phyloP scores from a whole-genome alignment of 2,113 vertebrate species.

The Pardalotus punctatus region DNA sequence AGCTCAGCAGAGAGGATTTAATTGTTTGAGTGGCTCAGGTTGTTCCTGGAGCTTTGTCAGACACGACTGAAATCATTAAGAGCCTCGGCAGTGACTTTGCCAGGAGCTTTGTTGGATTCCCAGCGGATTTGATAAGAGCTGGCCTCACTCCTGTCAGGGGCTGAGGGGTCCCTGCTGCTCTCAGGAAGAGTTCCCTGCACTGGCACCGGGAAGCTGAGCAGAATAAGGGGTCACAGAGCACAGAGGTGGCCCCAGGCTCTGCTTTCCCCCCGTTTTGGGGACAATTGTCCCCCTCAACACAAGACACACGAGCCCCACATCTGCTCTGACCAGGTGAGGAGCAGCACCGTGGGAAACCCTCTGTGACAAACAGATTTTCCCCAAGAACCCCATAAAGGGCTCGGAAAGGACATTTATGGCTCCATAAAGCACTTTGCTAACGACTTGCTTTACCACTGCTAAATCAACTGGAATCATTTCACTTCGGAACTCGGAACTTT shows the following conservation, averaged over 20 bases:
- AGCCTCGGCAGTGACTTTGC: neutral
- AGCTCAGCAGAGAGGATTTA: neutral
- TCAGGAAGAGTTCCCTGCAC: fast-evolving
- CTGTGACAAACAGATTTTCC: neutral
- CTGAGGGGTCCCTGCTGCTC: neutral
- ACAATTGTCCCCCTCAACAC: fast-evolving
- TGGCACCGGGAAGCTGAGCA: neutral
- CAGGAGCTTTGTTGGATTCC: neutral
- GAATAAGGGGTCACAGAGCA: fast-evolving
- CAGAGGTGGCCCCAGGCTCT: fast-evolving
- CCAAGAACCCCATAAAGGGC: neutral
- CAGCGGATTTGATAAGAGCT: neutral
- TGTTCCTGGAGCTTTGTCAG: neutral
- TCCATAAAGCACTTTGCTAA: conserved; percentile 42
- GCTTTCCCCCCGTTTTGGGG: neutral
- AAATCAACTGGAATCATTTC: neutral
- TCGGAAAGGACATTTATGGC: conserved; percentile 17
- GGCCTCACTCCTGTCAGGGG: neutral
- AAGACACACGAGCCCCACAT: fast-evolving
- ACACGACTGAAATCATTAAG: neutral
- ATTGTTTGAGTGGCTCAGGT: neutral
- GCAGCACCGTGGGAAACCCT: neutral
- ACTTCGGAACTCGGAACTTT: neutral
- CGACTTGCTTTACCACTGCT: conserved; percentile 7
- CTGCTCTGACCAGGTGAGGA: neutral